Evolutionary conservation across 2,888 invertebrate species (phyloP), one percentile per base, ranked within the genome.

Genomic region (Therioaphis trifolii): DNA sequence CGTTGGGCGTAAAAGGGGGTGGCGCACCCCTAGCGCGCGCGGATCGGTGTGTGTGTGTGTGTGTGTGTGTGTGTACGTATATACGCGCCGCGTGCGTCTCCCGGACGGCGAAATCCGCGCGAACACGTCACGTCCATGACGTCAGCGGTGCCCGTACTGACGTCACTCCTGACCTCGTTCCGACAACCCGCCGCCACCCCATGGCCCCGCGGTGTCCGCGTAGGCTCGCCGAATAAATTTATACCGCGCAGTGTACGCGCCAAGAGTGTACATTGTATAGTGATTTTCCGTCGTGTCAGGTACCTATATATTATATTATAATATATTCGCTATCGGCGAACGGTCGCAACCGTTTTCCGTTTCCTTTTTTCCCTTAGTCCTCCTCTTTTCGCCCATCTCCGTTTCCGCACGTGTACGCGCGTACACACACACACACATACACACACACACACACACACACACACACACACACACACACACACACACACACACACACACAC

Each of bases 71-170:
- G n/a, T n/a, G n/a, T n/a, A n/a, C n/a, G n/a, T n/a, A n/a, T n/a
- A n/a, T n/a, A n/a, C 24, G 55, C 18, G 52, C 46, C 15, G 29
- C 72, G 43, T 40, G 58, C 29, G 15, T 66, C 11, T n/a, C 80
- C 71, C 71, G 80, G 80, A 63, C 71, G 15, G 29, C 61, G 21
- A 49, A 43, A 46, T 71, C 71, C 72, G 80, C 72, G 27, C 12
- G n/a, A 71, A 43, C 63, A 82, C 80, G 80, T 82, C 80, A 82
- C 61, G 80, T 82, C 72, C 46, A 12, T 82, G 80, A 82, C 80
- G 80, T 82, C 72, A 82, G 35, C 46, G 80, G 43, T 61, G 71
- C 35, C 71, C 18, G 80, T 61, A 43, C 72, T 63, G 72, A 82
- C 80, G 80, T 82, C 80, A 82, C 80, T 49, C 24, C 27, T 72